Evolutionary conservation across 2,888 invertebrate genomes (phyloP).

Genomic region (Theretra japonica): DNA sequence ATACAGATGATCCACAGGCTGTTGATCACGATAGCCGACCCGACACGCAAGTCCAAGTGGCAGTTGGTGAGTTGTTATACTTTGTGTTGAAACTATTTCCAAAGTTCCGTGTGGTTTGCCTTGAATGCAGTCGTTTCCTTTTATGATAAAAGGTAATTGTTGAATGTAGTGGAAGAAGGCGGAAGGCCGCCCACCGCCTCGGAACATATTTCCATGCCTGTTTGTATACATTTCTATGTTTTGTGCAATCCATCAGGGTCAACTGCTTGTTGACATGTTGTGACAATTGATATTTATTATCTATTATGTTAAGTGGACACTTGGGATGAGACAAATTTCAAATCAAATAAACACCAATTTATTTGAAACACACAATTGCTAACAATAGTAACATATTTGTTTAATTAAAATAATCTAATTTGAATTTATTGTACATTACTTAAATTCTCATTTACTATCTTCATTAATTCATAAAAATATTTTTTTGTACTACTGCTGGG

Average conservation of each 20-base stretch:
- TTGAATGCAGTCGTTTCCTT: conserved; percentile 76
- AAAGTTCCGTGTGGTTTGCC: conserved; percentile 62
- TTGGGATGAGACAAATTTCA: background rate
- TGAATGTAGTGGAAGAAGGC: conserved; percentile 62
- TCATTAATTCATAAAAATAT: no score
- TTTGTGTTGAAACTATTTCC: conserved; percentile 40
- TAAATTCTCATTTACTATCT: no score
- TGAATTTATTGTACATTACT: no score
- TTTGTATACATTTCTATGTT: conserved; percentile 27
- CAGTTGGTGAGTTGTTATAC: conserved; percentile 87
- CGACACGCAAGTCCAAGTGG: conserved; percentile 94
- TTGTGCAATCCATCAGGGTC: conserved; percentile 15
- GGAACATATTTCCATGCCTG: conserved; percentile 44
- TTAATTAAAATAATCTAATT: background rate
- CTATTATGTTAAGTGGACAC: background rate
- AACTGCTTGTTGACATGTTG: conserved; percentile 15
- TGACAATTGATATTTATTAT: conserved; percentile 22
- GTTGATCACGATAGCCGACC: conserved; percentile 91
- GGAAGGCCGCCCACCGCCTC: conserved; percentile 70
- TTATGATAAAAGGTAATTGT: conserved; percentile 72
- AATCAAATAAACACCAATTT: background rate
- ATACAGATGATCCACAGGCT: conserved; percentile 95
- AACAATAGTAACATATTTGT: background rate
- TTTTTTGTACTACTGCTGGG: no score
- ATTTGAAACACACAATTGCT: background rate